Evolutionary conservation across 2,113 vertebrate genomes (phyloP).

Genomic region (Loxodonta africana): DNA sequence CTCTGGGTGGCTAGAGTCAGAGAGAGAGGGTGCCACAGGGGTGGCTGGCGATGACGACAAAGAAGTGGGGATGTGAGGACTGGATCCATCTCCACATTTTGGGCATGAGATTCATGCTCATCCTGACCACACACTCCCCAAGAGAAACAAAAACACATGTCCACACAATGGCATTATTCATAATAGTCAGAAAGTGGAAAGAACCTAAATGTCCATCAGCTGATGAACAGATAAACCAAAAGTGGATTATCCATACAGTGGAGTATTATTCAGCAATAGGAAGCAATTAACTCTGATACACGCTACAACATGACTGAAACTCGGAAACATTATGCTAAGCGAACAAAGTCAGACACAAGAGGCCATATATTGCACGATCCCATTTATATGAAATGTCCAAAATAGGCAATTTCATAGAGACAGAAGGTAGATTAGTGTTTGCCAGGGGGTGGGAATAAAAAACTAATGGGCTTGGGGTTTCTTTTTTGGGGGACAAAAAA

Average conservation of each 20-base stretch:
- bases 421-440: neutral
- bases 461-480: neutral
- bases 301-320: neutral
- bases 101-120: neutral
- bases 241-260: neutral
- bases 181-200: neutral
- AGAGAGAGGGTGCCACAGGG: neutral
- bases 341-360: neutral
- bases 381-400: neutral
- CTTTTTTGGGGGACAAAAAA: neutral
- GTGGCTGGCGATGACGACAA: neutral
- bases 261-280: neutral
- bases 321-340: neutral
- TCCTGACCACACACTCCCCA: neutral
- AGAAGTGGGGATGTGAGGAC: neutral
- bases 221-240: conserved; percentile 26
- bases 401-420: neutral
- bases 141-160: conserved; percentile 36
- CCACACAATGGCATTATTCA: neutral
- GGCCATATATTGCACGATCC: neutral
- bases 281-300: neutral
- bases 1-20: neutral
- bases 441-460: neutral
- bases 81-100: neutral
- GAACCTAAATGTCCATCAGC: neutral